Base-by-base conservation (phyloP, 2,888 invertebrate genomes). In the Anorthoa munda region DNA sequence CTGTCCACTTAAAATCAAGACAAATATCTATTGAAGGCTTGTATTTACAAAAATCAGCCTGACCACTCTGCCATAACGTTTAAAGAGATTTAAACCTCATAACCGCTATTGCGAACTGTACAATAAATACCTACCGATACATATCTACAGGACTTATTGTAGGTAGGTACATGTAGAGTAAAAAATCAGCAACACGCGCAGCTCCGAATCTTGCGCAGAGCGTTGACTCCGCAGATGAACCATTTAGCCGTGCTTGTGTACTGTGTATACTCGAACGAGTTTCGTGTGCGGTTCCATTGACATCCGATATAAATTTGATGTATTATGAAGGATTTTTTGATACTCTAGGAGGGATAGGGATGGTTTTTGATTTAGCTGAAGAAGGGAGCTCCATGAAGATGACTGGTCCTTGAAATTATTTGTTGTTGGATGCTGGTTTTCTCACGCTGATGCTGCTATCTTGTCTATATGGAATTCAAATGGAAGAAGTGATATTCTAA, bases 151-250 rank as follows among this genome's bases (percentile, higher is more conserved):
- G 12, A 53, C 12, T 17, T 2, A 51, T 50, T 18, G 15, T 58
- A 53, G 23, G 51, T 56, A 66, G n/a, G 55, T 71, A 83, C 31
- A 83, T 61, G 64, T 72, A 55, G 45, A 70, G 66, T 79, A 84
- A 88, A 93, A 93, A 94, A 93, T 90, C 83, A 66, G 90, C 91
- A 90, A 90, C 89, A 91, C 87, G 88, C 84, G 89, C 86, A 84
- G 79, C 82, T 89, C 93, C 93, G 90, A 94, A 95, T 93, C 92
- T 91, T 55, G 66, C 68, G 91, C 90, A 65, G 93, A 92, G 91
- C 95, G 88, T 94, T 94, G 94, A 94, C 94, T 94, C 88, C 88
- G 79, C 87, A 85, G 92, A 92, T 94, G 94, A 90, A 93, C 93
- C 93, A 94, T 94, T 94, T 94, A 92, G 90, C 83, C 87, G 83